Base-by-base conservation (phyloP, 2,113 vertebrate genomes). In the Arizona elegans region DNA sequence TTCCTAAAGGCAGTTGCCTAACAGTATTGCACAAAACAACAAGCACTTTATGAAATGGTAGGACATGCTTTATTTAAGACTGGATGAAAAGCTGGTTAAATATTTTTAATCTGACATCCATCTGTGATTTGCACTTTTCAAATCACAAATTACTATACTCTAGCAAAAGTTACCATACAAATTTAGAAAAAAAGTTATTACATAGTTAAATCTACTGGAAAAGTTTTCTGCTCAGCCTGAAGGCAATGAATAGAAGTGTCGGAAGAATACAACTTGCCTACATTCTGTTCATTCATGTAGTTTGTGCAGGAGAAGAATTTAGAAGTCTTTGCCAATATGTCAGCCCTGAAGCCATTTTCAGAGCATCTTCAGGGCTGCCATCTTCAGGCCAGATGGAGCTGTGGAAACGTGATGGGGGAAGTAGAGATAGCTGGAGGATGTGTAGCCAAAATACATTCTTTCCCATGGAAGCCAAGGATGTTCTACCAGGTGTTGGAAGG, bases 51-150 rank as follows among this genome's bases (percentile, higher is more conserved):
- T 55, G 8, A 24, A 91, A 81, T 56, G 29, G 15, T 65, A 90
- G 91, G 87, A 54, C 23, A 81, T 24, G 70, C 26, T 89, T 92
- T 75, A 7, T 2, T 54, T 91, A 0, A 0, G 56, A 43, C 1
- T 0, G 23, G 33, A 62, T 11, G 23, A 21, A 12, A 62, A 91
- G n/a, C 43, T 65, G 29, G 24, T 59, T 70, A 92, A 86, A 88
- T 24, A 33, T 52, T 65, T 91, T 86, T 59, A 54, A 56, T 50
- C 0, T 0, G 0, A 0, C 26, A 94, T 62, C 92, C 33, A 89
- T 55, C 7, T 0, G 10, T 0, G 43, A 0, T 86, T 93, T 54
- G 9, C 53, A 85, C 54, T n/a, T 1, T 43, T 81, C 26, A 56
- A 38, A 29, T 24, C 52, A 89, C n/a, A n/a, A 89, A 88, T 56